Percentiles rank a stretch among this genome's conserved stretches.
These are phyloP conservation scores for Mycteria americana DNA, from an alignment of 2,797 vertebrate species.

Conservation along the genomic window DNA sequence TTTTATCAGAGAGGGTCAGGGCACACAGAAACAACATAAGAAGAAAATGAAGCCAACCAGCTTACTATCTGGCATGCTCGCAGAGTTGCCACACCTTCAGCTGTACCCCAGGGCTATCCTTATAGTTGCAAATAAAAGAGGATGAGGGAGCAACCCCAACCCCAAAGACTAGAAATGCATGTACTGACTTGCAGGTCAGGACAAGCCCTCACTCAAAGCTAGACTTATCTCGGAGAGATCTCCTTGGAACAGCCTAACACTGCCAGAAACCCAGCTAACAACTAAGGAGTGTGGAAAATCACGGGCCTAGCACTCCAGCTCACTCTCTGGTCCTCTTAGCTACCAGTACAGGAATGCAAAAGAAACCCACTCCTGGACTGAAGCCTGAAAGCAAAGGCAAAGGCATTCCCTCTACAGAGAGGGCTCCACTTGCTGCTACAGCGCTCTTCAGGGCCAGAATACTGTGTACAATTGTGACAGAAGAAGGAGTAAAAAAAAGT, in stretches of 20 bases:
- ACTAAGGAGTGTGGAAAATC: not conserved
- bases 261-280: not conserved
- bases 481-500: not conserved
- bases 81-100: not conserved
- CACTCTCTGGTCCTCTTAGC: not conserved
- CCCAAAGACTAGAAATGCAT: not conserved
- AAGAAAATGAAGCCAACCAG: not conserved
- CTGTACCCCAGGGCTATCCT: not conserved
- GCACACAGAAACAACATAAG: not conserved
- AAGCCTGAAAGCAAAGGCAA: not conserved
- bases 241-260: not conserved
- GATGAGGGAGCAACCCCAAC: not conserved
- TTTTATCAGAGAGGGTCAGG: not conserved
- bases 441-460: not conserved
- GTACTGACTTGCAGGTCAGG: not conserved
- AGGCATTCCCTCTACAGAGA: not conserved
- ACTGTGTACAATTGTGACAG: not conserved
- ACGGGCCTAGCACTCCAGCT: not conserved
- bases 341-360: not conserved
- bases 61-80: not conserved
- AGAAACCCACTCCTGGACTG: not conserved
- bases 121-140: not conserved
- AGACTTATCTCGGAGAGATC: not conserved
- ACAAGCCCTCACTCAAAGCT: not conserved
- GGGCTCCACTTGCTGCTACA: not conserved